phyloP scores from a whole-genome alignment of 2,888 invertebrate genomes.

The Pristionchus fissidentatus region DNA sequence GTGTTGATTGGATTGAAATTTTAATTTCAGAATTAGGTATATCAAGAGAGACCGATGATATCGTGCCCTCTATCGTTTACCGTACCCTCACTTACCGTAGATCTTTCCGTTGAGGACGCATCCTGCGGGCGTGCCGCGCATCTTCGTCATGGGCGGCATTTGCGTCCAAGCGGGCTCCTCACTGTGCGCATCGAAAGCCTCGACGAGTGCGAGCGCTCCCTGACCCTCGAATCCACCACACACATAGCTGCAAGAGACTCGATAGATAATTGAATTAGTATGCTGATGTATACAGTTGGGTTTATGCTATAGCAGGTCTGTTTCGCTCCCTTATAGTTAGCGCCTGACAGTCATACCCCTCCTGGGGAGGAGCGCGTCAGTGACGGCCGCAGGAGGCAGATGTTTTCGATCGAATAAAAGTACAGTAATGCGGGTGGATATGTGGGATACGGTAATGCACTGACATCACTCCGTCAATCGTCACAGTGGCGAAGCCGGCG shows the following conservation, averaged over 20 bases:
- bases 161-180: neutral
- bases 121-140: neutral
- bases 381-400: no score
- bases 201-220: neutral
- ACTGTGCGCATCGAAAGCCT: neutral
- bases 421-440: neutral
- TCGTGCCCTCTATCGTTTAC: slow-evolving; percentile 77
- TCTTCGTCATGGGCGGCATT: neutral
- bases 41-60: no score
- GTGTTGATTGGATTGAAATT: no score
- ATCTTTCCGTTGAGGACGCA: slow-evolving; percentile 8
- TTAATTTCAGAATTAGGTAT: no score
- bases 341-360: no score
- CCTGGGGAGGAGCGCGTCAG: no score
- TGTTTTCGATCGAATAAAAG: no score
- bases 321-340: no score
- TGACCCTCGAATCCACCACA: neutral
- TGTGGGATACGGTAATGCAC: neutral
- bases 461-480: slow-evolving; percentile 56
- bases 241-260: neutral
- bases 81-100: slow-evolving; percentile 72
- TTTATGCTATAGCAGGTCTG: no score
- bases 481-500: slow-evolving; percentile 63
- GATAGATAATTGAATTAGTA: no score
- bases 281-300: no score